Conservation (phyloP, 2,888 invertebrate species). For the Andrena fulva region DNA sequence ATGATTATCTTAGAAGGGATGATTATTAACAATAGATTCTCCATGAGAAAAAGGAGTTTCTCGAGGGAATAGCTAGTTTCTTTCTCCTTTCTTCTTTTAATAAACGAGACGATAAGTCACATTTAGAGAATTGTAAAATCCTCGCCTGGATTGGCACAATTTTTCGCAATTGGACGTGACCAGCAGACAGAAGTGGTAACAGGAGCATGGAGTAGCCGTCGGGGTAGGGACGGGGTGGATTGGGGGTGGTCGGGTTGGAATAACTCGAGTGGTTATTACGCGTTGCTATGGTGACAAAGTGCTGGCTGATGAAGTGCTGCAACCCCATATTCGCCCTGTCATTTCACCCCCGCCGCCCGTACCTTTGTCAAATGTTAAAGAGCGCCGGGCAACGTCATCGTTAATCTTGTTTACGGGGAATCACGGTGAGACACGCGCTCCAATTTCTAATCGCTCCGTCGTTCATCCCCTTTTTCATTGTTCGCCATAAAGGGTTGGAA, state of each 20-base stretch:
- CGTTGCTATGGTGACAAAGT: constrained; percentile 84
- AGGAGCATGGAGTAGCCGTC: constrained; percentile 30
- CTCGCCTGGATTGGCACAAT: constrained; percentile 27
- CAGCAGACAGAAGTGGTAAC: constrained; percentile 30
- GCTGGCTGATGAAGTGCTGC: constrained; percentile 83
- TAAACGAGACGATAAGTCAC: not conserved
- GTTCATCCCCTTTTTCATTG: not conserved
- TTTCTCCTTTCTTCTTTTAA: not conserved
- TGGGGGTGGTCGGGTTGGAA: constrained; percentile 65
- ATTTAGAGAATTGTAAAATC: constrained; percentile 8
- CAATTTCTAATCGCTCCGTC: constrained; percentile 16
- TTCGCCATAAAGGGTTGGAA: not conserved
- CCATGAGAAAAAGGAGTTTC: not conserved
- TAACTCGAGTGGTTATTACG: constrained; percentile 83
- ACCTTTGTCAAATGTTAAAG: constrained; percentile 63
- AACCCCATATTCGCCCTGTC: constrained; percentile 71
- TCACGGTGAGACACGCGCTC: constrained; percentile 7
- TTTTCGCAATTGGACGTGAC: constrained; percentile 46
- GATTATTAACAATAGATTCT: not conserved
- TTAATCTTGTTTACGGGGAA: constrained; percentile 52
- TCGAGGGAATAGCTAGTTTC: not conserved
- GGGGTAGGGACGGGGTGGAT: constrained; percentile 28
- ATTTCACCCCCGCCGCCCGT: constrained; percentile 51
- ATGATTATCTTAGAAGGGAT: not conserved
- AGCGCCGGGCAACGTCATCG: constrained; percentile 48